phyloP scores from a whole-genome alignment of 2,113 vertebrate genomes.

The Seriola aureovittata region DNA sequence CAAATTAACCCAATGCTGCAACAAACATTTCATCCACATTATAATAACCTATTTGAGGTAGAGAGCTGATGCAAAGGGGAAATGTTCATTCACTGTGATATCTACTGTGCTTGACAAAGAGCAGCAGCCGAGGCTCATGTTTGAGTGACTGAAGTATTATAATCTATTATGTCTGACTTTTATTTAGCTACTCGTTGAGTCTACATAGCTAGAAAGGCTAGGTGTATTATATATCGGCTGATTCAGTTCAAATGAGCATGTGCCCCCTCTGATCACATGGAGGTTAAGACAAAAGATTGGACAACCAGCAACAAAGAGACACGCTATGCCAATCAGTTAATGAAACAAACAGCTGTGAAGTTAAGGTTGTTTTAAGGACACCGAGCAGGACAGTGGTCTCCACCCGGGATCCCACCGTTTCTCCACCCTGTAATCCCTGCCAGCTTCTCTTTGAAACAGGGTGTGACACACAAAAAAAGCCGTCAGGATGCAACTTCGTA shows the following conservation, averaged over 20 bases:
- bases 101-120: constrained; percentile 9
- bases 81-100: background rate
- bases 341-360: background rate
- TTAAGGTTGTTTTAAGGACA: background rate
- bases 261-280: constrained; percentile 7
- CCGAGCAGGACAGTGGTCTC: background rate
- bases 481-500: constrained; percentile 31
- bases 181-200: background rate
- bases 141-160: background rate
- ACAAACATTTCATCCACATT: background rate
- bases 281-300: constrained; percentile 56
- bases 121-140: background rate
- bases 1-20: background rate
- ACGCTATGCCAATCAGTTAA: background rate
- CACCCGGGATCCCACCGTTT: background rate
- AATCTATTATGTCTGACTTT: background rate
- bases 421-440: constrained; percentile 29
- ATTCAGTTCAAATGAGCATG: background rate
- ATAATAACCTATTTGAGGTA: background rate
- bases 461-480: constrained; percentile 70
- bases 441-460: constrained; percentile 60
- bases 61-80: background rate
- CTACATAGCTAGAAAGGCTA: background rate
- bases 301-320: constrained; percentile 6
- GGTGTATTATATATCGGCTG: background rate